Evolutionary conservation across 2,113 vertebrate genomes (phyloP).

Genomic region (Galbula dea): DNA sequence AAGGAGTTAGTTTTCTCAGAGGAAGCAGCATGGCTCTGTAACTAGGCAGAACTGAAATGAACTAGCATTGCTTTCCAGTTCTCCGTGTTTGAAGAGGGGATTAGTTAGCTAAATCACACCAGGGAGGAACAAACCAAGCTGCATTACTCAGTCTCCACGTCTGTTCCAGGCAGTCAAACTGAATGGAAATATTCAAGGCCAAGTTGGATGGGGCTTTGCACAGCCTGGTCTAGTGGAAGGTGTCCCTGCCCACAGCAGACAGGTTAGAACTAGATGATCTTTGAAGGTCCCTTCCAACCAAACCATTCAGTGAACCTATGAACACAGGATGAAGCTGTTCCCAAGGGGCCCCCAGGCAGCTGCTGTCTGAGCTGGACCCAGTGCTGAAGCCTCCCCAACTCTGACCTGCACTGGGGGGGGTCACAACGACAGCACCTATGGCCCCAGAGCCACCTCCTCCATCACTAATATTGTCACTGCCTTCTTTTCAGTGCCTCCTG

Average conservation of each 20-base stretch:
- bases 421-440: neutral
- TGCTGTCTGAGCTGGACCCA: neutral
- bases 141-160: rapidly evolving
- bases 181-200: no score
- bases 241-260: no score
- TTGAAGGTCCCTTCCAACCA: no score
- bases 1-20: neutral
- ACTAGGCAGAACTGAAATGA: neutral
- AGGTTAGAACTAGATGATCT: no score
- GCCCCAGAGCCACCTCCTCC: neutral
- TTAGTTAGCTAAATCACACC: neutral
- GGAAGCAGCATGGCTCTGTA: neutral
- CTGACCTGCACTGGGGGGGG: neutral
- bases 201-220: no score
- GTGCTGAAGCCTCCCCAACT: neutral
- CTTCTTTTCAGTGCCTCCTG: neutral
- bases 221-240: no score
- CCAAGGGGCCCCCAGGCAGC: neutral
- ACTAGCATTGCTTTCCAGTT: neutral
- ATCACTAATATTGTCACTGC: rapidly evolving
- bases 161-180: neutral
- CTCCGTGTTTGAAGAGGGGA: neutral
- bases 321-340: no score
- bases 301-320: no score
- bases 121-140: neutral